Base-by-base conservation (phyloP, 2,113 vertebrate genomes). In the Rallus limicola region DNA sequence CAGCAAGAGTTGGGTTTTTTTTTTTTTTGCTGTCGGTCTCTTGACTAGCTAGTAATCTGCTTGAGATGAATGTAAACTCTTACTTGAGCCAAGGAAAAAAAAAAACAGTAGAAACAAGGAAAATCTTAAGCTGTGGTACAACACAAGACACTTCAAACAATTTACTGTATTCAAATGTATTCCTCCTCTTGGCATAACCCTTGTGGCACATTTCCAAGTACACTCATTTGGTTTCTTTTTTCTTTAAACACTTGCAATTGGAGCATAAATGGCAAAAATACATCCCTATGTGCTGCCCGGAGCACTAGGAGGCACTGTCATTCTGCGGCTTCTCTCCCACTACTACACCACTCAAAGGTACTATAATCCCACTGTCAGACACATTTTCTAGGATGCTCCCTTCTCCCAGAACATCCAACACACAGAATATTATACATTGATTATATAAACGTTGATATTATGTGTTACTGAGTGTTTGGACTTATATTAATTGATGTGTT, bases 231-330 rank as follows among this genome's bases (percentile, higher is more conserved):
- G 50, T 6, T 46, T 74, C 71, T 83, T 83, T 88, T 94, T 90
- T 83, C 86, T 94, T 95, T 87, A 91, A 90, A 81, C 48, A 88
- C 83, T 90, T 50, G 16, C 24, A 78, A 50, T 2, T 50, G 59
- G 13, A 87, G 25, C 42, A 88, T 33, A 77, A 84, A 67, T 42
- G 53, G 46, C 42, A 93, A 65, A 95, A 88, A 65, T 16, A 15
- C 34, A 65, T 67, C 59, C 58, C 20, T 53, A 21, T 68, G 55
- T 82, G 53, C 62, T 60, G 8, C 50, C 53, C 14, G 5, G n/a
- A 83, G 94, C 95, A 96, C 88, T 91, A 94, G 94, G 96, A 97
- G 90, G 84, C 92, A 94, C 71, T 93, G 69, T 90, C 78, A 86
- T 92, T 86, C 91, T 92, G 81, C 78, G 70, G 33, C 71, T 92